phyloP scores from a whole-genome alignment of 2,113 vertebrate species.

The Fregetta grallaria region DNA sequence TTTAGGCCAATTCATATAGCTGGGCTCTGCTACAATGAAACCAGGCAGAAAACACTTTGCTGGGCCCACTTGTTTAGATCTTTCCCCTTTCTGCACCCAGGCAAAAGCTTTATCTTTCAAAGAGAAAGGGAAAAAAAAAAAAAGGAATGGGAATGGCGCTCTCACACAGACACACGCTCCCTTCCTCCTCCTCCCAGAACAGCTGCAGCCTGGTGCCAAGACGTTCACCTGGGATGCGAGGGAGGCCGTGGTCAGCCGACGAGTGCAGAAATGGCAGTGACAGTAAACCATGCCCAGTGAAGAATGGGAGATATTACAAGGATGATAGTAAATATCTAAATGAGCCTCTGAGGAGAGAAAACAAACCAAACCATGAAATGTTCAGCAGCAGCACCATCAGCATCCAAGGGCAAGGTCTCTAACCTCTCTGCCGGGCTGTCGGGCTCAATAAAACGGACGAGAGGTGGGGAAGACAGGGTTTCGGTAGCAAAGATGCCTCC shows the following conservation, averaged over 20 bases:
- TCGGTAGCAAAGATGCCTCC: constrained; percentile 96
- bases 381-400: constrained; percentile 63
- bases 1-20: neutral
- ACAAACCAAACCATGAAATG: constrained; percentile 67
- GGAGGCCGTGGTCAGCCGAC: constrained; percentile 57
- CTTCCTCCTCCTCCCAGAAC: constrained; percentile 62
- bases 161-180: constrained; percentile 49
- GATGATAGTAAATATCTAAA: constrained; percentile 65
- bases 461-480: constrained; percentile 89
- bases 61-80: neutral
- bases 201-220: constrained; percentile 53
- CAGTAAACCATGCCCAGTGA: constrained; percentile 70
- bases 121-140: neutral
- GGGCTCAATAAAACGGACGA: constrained; percentile 92
- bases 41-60: neutral
- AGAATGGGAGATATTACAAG: constrained; percentile 66
- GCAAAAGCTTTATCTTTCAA: neutral
- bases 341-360: constrained; percentile 64
- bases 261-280: constrained; percentile 70
- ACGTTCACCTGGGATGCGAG: constrained; percentile 67
- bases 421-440: constrained; percentile 97
- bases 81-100: neutral
- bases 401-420: constrained; percentile 75
- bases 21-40: neutral
- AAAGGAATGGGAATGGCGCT: constrained; percentile 18